phyloP scores from a whole-genome alignment of 2,113 vertebrate genomes.

The Tonatia bakeri region DNA sequence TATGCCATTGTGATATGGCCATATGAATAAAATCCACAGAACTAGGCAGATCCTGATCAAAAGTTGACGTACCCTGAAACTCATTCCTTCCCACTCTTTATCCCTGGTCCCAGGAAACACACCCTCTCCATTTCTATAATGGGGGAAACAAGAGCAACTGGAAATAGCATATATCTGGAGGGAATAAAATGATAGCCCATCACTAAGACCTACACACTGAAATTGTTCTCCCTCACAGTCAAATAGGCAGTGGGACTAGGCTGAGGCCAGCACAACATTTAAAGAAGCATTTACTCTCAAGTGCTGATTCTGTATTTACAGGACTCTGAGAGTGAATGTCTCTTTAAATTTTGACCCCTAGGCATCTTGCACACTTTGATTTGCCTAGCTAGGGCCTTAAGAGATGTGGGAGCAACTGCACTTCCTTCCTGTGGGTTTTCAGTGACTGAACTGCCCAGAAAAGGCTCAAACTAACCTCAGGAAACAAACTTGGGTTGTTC shows the following conservation, averaged over 20 bases:
- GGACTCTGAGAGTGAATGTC: not conserved
- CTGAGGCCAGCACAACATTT: not conserved
- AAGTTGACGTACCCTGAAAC: not conserved
- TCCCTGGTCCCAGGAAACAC: not conserved
- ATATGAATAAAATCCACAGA: not conserved
- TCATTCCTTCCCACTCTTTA: not conserved
- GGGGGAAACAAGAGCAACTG: not conserved
- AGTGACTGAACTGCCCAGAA: not conserved
- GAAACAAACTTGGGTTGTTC: not conserved
- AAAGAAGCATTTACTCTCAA: not conserved
- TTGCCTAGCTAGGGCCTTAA: not conserved
- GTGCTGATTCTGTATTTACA: not conserved
- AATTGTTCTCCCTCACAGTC: not conserved
- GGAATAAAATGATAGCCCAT: not conserved
- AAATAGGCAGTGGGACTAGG: not conserved
- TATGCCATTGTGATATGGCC: not conserved
- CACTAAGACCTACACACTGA: not conserved
- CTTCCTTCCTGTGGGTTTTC: not conserved
- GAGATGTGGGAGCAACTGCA: not conserved
- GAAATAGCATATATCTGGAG: not conserved
- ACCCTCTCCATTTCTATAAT: conserved; percentile 16
- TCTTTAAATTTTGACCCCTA: not conserved
- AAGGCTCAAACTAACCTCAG: not conserved
- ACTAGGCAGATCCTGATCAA: not conserved
- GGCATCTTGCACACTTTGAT: not conserved